These are phyloP conservation scores for Osmerus mordax DNA, from an alignment of 2,113 vertebrate genomes.

Conservation along the genomic window DNA sequence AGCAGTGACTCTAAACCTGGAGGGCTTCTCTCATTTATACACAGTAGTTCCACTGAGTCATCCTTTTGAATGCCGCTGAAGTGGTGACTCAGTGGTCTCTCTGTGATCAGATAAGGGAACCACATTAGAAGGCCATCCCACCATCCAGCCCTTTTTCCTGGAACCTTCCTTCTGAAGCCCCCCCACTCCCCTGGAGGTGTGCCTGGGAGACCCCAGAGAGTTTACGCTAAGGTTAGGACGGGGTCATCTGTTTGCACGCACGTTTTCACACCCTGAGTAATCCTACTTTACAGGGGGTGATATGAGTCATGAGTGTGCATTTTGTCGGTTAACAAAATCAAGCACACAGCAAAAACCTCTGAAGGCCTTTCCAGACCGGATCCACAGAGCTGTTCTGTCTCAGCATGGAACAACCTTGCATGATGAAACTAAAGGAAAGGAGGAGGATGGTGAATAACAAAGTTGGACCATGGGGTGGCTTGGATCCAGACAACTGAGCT, in stretches of 20 bases:
- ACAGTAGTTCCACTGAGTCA: not conserved
- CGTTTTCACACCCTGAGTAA: no score
- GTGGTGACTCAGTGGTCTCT: not conserved
- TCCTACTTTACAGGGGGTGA: no score
- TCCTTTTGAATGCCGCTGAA: not conserved
- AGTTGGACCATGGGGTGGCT: not conserved
- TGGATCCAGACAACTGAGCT: conserved; percentile 26
- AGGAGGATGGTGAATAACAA: conserved; percentile 12
- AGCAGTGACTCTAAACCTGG: no score
- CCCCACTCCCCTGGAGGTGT: conserved; percentile 8
- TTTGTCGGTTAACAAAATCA: no score
- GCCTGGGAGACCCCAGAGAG: not conserved
- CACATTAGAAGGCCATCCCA: conserved; percentile 58
- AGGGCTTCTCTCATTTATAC: no score
- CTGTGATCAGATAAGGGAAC: conserved; percentile 38
- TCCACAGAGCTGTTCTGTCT: conserved; percentile 29
- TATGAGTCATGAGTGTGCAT: no score
- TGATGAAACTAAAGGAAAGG: conserved; percentile 61
- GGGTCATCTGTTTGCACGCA: no score
- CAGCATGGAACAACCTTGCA: conserved; percentile 57
- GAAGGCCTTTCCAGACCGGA: no score
- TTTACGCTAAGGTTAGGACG: not conserved
- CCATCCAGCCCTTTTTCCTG: conserved; percentile 58
- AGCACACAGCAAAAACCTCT: no score
- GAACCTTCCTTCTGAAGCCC: conserved; percentile 36